A percentile compares a stretch with the other conserved stretches of the same genome.
Evolutionary conservation across 2,797 vertebrate genomes (phyloP).

Genomic region (Lindbergichthys nudifrons): DNA sequence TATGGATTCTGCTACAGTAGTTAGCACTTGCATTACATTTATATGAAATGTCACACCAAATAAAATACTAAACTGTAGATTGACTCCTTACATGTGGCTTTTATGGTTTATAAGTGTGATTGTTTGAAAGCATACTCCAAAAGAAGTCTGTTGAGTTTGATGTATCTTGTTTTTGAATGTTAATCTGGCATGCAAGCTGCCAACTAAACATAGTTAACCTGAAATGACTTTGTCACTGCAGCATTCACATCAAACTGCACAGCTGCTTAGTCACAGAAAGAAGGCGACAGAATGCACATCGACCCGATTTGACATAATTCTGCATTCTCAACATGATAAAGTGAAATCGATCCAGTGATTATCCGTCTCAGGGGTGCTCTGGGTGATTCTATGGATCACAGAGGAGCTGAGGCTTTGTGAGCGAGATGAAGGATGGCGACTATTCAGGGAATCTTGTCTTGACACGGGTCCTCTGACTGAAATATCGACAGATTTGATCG

Average conservation of each 20-base stretch:
- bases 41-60: background rate
- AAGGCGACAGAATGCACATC: background rate
- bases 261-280: background rate
- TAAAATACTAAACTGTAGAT: background rate
- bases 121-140: background rate
- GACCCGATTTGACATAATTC: slow-evolving; percentile 54
- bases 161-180: background rate
- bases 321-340: slow-evolving; percentile 58
- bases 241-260: slow-evolving; percentile 5
- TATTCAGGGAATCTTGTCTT: slow-evolving; percentile 49
- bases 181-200: background rate
- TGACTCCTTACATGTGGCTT: background rate
- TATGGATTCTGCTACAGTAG: background rate
- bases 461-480: slow-evolving; percentile 51
- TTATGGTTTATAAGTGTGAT: too few relatives aligned
- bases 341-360: slow-evolving; percentile 63
- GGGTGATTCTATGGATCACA: slow-evolving; percentile 42
- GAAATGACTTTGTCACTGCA: background rate
- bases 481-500: slow-evolving; percentile 56
- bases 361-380: slow-evolving; percentile 37
- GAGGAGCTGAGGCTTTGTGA: slow-evolving; percentile 38
- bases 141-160: background rate
- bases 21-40: too few relatives aligned
- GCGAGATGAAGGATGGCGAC: slow-evolving; percentile 46
- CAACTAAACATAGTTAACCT: background rate